Base-by-base conservation (phyloP, 2,113 vertebrate genomes). In the Eidolon helvum region DNA sequence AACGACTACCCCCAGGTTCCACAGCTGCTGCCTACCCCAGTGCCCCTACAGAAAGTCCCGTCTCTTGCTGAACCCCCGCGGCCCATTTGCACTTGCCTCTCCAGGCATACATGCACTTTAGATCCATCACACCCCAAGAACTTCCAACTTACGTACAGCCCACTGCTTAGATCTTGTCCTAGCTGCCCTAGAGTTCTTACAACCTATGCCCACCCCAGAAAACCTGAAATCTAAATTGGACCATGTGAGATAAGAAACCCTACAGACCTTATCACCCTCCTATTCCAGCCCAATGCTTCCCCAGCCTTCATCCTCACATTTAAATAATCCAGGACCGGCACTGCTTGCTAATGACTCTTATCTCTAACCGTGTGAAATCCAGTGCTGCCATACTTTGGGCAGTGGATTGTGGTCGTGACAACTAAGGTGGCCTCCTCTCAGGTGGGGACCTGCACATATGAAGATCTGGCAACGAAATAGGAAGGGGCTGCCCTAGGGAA, bases 101-200 rank as follows among this genome's bases (percentile, higher is more conserved):
- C 26, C 14, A 84, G 35, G 69, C 5, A 24, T 21, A 21, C 24
- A 24, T 21, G 28, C 24, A 38, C 21, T 66, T 84, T 24, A 66
- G 55, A 53, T 14, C 59, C 22, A 26, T 1, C 0, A 11, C 7
- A 38, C 14, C 11, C 63, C 0, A 16, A 11, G 4, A 26, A 55
- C 19, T 33, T 15, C 24, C 74, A 21, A 21, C 4, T 33, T 19
- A 84, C 9, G 30, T 11, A 35, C 4, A 84, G 66, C 21, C 21
- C 71, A 45, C 3, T 53, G 22, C 14, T 53, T 26, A 35, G 24
- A 57, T 8, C 35, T 30, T 24, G 9, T 35, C 45, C 26, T 11
- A 14, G 33, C 11, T 12, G 33, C 50, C 45, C 33, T 4, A 43
- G 18, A 80, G 43, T 68, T 53, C 59, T 90, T 48, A 21, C 2